These are phyloP conservation scores for Fopius arisanus DNA, from an alignment of 1,140 invertebrate genomes.

Conservation along the genomic window DNA sequence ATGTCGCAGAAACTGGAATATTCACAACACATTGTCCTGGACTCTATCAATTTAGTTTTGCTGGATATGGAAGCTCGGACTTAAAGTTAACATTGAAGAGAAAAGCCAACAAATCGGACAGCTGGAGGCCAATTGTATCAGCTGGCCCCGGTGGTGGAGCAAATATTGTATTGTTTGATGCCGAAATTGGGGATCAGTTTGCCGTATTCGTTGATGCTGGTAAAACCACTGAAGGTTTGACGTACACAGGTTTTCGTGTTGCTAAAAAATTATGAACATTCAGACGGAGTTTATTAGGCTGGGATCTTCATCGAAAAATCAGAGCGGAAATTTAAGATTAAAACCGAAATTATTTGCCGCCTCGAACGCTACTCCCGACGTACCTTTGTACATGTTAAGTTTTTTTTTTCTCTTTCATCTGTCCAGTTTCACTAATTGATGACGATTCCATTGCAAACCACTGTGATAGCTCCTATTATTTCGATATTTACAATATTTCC, in stretches of 20 bases:
- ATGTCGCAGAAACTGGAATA: constrained; percentile 61
- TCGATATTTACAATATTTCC: not conserved
- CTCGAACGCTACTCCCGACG: constrained; percentile 26
- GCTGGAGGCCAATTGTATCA: constrained; percentile 52
- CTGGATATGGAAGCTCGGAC: constrained; percentile 55
- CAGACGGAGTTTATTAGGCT: not conserved
- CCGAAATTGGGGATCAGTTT: constrained; percentile 59
- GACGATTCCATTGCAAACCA: not conserved
- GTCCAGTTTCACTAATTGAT: not conserved
- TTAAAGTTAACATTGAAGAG: constrained; percentile 56
- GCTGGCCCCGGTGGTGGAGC: constrained; percentile 55
- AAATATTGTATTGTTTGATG: constrained; percentile 57
- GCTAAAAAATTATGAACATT: constrained; percentile 52
- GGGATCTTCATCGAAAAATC: not conserved
- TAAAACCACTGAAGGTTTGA: constrained; percentile 49
- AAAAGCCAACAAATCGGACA: constrained; percentile 53
- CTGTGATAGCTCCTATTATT: constrained; percentile 45
- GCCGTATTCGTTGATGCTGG: constrained; percentile 58
- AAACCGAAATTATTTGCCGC: not conserved
- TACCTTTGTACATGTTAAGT: constrained; percentile 23
- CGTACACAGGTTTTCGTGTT: constrained; percentile 61
- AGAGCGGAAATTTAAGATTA: not conserved
- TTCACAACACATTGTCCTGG: constrained; percentile 67
- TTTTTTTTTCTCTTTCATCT: not conserved
- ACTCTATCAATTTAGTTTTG: constrained; percentile 65